A percentile compares a stretch with the other conserved stretches of the same genome.
These are phyloP conservation scores for Amniataba percoides DNA, from an alignment of 2,797 vertebrate genomes.

Conservation along the genomic window DNA sequence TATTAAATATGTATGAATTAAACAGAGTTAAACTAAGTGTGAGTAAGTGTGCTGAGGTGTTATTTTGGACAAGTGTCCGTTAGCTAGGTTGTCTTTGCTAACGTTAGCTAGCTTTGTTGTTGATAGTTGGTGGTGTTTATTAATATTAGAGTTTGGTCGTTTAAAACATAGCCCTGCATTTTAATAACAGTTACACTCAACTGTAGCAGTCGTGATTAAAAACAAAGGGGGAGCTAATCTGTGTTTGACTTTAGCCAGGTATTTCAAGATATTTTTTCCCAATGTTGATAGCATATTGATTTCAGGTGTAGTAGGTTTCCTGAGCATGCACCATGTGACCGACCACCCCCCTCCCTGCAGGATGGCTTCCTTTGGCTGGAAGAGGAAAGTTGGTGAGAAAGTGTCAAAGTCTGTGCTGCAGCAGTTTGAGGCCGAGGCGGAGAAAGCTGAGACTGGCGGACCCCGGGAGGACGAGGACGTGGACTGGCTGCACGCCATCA, in stretches of 20 bases:
- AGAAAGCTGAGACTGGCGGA: conserved; percentile 80
- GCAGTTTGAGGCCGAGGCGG: conserved; percentile 91
- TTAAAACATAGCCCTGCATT: fast-evolving
- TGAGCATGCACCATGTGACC: not conserved
- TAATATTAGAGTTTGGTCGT: too few species aligned
- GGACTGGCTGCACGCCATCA: conserved; percentile 88
- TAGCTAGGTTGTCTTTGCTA: not conserved
- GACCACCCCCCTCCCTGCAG: conserved; percentile 8
- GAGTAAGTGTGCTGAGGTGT: not conserved
- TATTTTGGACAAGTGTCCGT: not conserved
- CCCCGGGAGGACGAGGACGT: conserved; percentile 78
- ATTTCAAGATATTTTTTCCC: conserved; percentile 14
- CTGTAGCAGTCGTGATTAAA: not conserved
- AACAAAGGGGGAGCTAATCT: not conserved
- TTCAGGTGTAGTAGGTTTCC: too few species aligned
- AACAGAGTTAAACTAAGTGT: not conserved
- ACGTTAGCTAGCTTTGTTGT: conserved; percentile 6
- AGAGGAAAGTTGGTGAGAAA: conserved; percentile 94
- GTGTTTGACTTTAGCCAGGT: not conserved
- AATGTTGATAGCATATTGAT: not conserved
- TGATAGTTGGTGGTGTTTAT: conserved; percentile 21
- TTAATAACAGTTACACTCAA: not conserved
- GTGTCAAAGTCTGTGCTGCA: conserved; percentile 91
- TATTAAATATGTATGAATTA: not conserved
- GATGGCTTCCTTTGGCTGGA: conserved; percentile 98